Base-by-base conservation (phyloP, 64 coral and sea anemone genomes). In the Platygyra sinensis region DNA sequence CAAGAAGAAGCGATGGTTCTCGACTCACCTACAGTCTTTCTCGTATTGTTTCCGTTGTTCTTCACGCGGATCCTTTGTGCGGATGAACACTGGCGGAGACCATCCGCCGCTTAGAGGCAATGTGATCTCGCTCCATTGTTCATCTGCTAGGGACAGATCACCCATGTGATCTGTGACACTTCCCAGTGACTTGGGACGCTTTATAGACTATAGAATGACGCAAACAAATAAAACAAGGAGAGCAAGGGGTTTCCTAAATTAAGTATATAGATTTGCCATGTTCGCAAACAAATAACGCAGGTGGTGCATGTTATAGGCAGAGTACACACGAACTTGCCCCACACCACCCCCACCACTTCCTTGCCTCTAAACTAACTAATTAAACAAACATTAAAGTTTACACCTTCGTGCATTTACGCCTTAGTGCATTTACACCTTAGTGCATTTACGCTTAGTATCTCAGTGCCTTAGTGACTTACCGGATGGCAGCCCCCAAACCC, bases 11-110 rank as follows among this genome's bases (percentile, higher is more conserved):
- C 19, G 13, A 64, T 0, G 69, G 10, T 36, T 57, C n/a, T n/a
- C 50, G 55, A 78, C 83, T 93, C 15, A 98, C 96, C 93, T 82
- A 91, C 93, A 98, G 72, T 93, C 93, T 17, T 89, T 93, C 31
- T 95, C 90, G 31, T 98, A 94, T 51, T 77, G 78, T 64, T 88
- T 95, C 31, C 91, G 75, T n/a, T 90, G 75, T 74, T 98, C 96
- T 36, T 98, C 96, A 0, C 60, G 61, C 2, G 90, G 77, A 83
- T 94, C 89, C 42, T 94, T 94, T 64, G 83, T 74, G 72, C 92
- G 83, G 59, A 98, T 98, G 46, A 98, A 91, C 61, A 91, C 90
- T 6, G 94, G 94, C 22, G 93, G 94, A 13, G 94, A 93, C 91
- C 87, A 96, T 46, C 87, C 79, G 65, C 93, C 94, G 90, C 85